Base-by-base conservation (phyloP, 30 jellyfish, hydroid and myxozoan genomes). In the Aurelia sp. region DNA sequence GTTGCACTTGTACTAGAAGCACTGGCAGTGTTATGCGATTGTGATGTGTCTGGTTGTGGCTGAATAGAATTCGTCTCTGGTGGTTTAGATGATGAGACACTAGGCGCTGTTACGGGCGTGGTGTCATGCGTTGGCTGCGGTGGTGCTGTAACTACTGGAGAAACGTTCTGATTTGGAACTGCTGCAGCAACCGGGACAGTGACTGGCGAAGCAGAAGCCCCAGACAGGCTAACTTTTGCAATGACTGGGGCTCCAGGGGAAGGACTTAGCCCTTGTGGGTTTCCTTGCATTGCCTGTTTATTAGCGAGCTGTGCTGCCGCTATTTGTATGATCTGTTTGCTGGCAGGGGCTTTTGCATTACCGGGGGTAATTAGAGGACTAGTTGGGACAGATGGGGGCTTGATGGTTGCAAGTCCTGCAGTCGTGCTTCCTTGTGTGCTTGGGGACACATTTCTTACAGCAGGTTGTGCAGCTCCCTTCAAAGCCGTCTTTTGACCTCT, bases 401-500 rank as follows among this genome's bases (percentile, higher is more conserved):
- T 62, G 17, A 86, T 95, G 41, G 95, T 83, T 18, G 98, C 96
- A 20, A 93, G 81, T 18, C 96, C 92, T 3, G 94, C 94, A 3
- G 94, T 85, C 11, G 94, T 85, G 50, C 82, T 60, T 50, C 94
- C 94, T 73, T 72, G 88, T 15, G 94, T 85, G 71, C 58, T 62
- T 62, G 94, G 94, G 6, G 93, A 11, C 12, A 77, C 95, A 30
- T 40, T 77, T 67, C 93, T 85, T 6, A 92, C 73, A 30, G 80
- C 96, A 3, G 90, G 53, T 74, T 87, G 98, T n/a, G 80, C 86
- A 35, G 90, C 75, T 23, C 95, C 95, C 69, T 92, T 96, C 71
- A 76, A 40, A 57, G 90, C 91, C 7, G 91, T 79, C 31, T 87
- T 79, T 66, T 94, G 99, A 2, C 97, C 99, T 64, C 96, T 78